phyloP scores from a whole-genome alignment of 2,113 vertebrate genomes.

The Cichladusa arquata region DNA sequence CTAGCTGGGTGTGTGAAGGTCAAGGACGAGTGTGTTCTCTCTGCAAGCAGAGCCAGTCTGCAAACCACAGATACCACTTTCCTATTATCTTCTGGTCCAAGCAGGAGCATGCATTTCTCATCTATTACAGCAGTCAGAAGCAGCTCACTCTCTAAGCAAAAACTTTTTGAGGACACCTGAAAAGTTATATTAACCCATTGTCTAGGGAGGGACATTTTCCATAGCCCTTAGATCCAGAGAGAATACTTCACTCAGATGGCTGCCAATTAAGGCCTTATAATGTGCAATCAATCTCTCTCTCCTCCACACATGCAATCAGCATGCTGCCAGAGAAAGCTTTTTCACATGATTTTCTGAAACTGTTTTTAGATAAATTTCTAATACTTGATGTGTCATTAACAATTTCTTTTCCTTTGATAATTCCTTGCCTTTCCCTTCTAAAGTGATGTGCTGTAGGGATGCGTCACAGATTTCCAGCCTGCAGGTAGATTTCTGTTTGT shows the following conservation, averaged over 20 bases:
- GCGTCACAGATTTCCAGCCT: neutral
- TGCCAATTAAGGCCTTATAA: neutral
- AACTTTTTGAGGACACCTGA: neutral
- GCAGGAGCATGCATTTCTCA: neutral
- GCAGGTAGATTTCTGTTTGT: neutral
- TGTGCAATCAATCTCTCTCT: neutral
- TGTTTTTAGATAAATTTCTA: neutral
- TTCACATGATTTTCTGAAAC: neutral
- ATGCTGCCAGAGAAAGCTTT: neutral
- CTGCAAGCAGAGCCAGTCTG: neutral
- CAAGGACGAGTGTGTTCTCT: accelerated
- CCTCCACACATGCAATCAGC: neutral
- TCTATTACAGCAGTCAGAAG: neutral
- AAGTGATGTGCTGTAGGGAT: neutral
- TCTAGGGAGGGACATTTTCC: neutral
- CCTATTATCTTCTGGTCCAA: neutral
- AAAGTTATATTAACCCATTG: neutral
- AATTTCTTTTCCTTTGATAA: neutral
- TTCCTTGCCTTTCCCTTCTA: neutral
- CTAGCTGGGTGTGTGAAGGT: neutral
- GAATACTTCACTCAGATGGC: neutral
- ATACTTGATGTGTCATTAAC: neutral
- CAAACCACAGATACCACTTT: neutral
- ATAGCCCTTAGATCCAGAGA: neutral
- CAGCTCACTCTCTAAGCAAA: neutral